Conservation (phyloP, 2,797 vertebrate species). For the Adelosebastes latens region DNA sequence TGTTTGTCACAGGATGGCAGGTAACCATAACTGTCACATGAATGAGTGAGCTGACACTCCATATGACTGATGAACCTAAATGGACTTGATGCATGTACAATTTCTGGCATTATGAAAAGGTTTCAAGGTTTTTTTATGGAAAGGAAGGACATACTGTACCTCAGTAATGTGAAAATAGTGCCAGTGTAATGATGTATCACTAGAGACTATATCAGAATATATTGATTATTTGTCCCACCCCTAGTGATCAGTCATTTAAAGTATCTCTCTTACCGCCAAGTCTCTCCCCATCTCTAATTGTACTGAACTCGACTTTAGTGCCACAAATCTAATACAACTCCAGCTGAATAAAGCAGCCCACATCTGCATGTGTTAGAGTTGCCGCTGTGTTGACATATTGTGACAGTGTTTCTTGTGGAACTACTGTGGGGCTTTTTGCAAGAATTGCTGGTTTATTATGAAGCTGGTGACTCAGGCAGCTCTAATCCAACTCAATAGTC, state of each 20-base stretch:
- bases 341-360: slow-evolving; percentile 18
- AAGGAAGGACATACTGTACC: background rate
- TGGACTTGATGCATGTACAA: background rate
- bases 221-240: slow-evolving; percentile 44
- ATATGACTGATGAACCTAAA: background rate
- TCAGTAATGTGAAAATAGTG: slow-evolving; percentile 4
- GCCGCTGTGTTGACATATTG: slow-evolving; percentile 15
- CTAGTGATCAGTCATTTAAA: slow-evolving; percentile 42
- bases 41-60: background rate
- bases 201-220: slow-evolving; percentile 10
- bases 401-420: slow-evolving; percentile 1
- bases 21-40: background rate
- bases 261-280: slow-evolving; percentile 13
- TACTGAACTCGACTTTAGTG: slow-evolving; percentile 12
- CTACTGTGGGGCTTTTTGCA: slow-evolving; percentile 2
- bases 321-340: slow-evolving; percentile 29
- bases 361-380: background rate
- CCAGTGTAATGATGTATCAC: background rate
- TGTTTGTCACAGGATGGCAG: slow-evolving; percentile 12
- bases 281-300: slow-evolving; percentile 22
- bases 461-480: slow-evolving; percentile 20
- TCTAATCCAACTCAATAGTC: slow-evolving; percentile 23
- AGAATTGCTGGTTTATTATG: slow-evolving; percentile 24
- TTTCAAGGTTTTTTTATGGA: background rate
- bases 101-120: background rate